These are phyloP conservation scores for Thysanoteuthis rhombus DNA, from an alignment of 2,888 invertebrate species.

Conservation along the genomic window DNA sequence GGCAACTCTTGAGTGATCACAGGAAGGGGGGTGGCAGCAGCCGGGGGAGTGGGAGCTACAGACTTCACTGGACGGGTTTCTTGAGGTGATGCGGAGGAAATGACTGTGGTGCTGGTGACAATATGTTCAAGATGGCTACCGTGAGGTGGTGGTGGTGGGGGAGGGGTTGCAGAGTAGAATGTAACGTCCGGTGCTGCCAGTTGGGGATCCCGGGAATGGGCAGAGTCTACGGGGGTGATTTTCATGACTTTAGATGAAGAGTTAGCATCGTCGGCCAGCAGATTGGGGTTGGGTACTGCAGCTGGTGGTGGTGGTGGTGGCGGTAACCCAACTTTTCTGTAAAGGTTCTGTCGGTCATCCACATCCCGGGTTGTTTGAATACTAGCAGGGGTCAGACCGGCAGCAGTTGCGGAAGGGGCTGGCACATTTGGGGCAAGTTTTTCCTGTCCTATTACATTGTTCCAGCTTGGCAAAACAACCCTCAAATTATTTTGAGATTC, in stretches of 20 bases:
- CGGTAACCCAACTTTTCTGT: background rate
- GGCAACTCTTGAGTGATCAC: conserved; percentile 14
- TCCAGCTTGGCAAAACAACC: conserved; percentile 19
- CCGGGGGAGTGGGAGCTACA: conserved; percentile 18
- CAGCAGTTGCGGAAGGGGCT: background rate
- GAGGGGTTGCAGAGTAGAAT: background rate
- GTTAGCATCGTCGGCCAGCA: background rate
- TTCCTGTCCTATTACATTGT: background rate
- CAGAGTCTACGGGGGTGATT: background rate
- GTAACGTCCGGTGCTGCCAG: background rate
- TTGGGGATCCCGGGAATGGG: conserved; percentile 13
- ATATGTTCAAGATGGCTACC: background rate
- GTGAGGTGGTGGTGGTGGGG: background rate
- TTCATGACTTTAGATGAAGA: conserved; percentile 15
- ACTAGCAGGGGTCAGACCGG: background rate
- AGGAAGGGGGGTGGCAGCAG: background rate
- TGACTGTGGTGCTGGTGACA: background rate
- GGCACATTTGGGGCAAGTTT: background rate
- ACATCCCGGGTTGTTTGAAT: background rate
- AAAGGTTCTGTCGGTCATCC: conserved; percentile 14
- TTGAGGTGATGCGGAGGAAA: conserved; percentile 18
- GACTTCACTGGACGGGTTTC: conserved; percentile 27
- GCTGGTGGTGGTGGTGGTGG: background rate
- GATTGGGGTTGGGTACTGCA: background rate
- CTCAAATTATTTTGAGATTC: background rate